Evolutionary conservation across 2,113 vertebrate species (phyloP).

Genomic region (Chlorocebus sabaeus): DNA sequence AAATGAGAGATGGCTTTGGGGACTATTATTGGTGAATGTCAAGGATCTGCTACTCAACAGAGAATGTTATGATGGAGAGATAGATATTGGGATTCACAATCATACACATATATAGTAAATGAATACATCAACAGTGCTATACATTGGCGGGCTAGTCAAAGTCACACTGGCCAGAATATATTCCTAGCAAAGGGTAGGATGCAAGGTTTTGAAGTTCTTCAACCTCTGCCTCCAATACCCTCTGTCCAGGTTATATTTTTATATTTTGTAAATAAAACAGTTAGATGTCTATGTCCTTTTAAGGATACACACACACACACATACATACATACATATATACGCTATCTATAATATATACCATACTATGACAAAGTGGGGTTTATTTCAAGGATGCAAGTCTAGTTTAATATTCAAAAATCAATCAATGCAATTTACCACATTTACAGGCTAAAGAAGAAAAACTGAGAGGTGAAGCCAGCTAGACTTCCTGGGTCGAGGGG

Average conservation of each 20-base stretch:
- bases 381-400: background rate
- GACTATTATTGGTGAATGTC: background rate
- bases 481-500: too few relatives aligned
- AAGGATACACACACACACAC: background rate
- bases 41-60: too few relatives aligned
- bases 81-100: rapidly evolving
- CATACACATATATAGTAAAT: too few relatives aligned
- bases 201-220: background rate
- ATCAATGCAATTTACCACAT: background rate
- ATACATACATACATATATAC: background rate
- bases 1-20: background rate
- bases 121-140: background rate
- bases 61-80: background rate
- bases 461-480: too few relatives aligned
- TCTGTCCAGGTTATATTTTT: background rate
- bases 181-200: background rate
- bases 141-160: background rate
- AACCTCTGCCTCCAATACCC: background rate
- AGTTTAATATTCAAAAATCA: background rate
- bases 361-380: background rate
- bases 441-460: background rate
- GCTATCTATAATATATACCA: background rate
- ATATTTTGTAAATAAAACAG: background rate
- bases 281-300: background rate
- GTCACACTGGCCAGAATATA: background rate